A percentile compares a stretch with the other conserved stretches of the same genome.
Evolutionary conservation across 2,113 vertebrate genomes (phyloP).

Genomic region (Sinosuthora webbiana): DNA sequence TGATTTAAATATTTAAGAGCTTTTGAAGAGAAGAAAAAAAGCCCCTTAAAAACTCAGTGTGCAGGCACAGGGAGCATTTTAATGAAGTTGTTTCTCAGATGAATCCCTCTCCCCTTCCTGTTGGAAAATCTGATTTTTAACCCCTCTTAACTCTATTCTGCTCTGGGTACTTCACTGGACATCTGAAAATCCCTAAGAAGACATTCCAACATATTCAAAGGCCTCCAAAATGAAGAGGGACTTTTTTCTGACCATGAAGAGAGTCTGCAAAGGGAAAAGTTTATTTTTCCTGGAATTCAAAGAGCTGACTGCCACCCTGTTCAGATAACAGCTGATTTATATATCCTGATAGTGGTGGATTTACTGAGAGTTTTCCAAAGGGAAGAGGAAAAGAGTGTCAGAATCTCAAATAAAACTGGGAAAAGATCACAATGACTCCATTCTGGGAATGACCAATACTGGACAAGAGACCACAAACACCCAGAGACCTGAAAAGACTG

Average conservation of each 20-base stretch:
- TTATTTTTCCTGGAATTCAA: not conserved
- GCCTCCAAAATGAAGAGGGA: not conserved
- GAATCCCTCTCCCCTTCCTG: not conserved
- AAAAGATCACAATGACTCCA: not conserved
- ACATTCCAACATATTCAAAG: not conserved
- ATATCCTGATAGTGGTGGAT: fast-evolving
- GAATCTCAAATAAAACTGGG: not conserved
- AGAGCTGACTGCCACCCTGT: not conserved
- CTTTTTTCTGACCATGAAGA: not conserved
- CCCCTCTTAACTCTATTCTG: not conserved
- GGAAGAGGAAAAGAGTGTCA: not conserved
- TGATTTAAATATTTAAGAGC: constrained; percentile 31
- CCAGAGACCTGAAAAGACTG: not conserved
- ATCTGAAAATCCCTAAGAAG: not conserved
- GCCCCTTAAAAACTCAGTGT: not conserved
- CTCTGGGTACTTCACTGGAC: not conserved
- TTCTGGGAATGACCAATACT: not conserved
- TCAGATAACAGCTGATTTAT: not conserved
- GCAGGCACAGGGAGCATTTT: not conserved
- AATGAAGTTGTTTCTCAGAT: constrained; percentile 1
- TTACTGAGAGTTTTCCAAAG: not conserved
- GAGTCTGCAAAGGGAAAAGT: not conserved
- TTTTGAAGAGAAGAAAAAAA: not conserved
- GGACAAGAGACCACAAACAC: not conserved
- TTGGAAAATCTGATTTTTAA: not conserved